Base-by-base conservation (phyloP, 2,113 vertebrate genomes). In the Mesocricetus auratus region DNA sequence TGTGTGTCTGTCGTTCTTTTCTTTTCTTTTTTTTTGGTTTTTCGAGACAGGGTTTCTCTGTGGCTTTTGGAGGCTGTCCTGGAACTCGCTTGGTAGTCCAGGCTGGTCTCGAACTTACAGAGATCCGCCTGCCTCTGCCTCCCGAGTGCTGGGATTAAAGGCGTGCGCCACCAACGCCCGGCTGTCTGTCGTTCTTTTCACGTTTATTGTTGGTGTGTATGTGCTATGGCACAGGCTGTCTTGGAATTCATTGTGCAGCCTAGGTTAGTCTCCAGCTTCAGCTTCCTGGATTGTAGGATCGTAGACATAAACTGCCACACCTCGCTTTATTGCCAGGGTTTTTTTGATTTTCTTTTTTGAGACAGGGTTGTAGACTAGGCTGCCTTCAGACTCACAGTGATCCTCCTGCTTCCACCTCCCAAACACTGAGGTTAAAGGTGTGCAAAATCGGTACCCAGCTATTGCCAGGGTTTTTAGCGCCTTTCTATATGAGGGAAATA, bases 401-500 rank as follows among this genome's bases (percentile, higher is more conserved):
- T 60, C 24, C 56, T 60, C 24, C n/a, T 60, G 22, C 24, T 3
- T 83, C 56, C n/a, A 24, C 36, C 56, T 83, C n/a, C 56, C 4
- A 4, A 82, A 53, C 13, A 33, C 79, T 82, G 22, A 24, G 22
- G 29, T 39, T 60, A 62, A 42, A 83, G n/a, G 7, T 3, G 1
- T 62, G 15, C 24, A 64, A 16, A 31, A 79, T 33, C 79, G 26
- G 6, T 19, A 6, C 36, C 36, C 12, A 26, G 47, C 47, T 75
- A 33, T n/a, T 93, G 56, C 45, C 50, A 75, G 64, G 10, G n/a
- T 77, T 87, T 90, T 94, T 86, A 83, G n/a, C 24, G 3, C 69
- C 82, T 88, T 66, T 68, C 56, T 92, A 8, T 90, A 47, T 77
- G 24, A 91, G 66, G 47, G 50, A 97, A 95, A 64, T 60, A 94